Conservation (phyloP, 2,888 invertebrate species). For the Calliphora vomitoria region DNA sequence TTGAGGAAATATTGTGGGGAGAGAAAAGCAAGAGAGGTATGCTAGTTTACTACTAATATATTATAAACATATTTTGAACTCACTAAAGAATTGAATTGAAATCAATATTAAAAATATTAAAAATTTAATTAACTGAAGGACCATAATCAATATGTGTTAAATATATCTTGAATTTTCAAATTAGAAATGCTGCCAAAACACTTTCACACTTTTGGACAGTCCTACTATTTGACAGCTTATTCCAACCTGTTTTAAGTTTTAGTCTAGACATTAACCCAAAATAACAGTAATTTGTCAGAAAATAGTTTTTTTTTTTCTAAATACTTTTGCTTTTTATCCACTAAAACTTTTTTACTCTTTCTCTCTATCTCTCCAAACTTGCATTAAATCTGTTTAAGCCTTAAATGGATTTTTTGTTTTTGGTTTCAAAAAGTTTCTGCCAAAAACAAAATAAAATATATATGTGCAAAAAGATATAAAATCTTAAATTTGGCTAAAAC, state of each 20-base stretch:
- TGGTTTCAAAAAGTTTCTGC: constrained; percentile 31
- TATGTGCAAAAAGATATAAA: constrained; percentile 34
- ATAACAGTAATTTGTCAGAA: neutral
- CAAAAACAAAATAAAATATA: constrained; percentile 34
- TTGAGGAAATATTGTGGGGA: neutral
- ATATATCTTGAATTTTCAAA: no score
- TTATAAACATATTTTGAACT: no score
- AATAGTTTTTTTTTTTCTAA: constrained; percentile 9
- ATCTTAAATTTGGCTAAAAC: constrained; percentile 69
- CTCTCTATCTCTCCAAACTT: constrained; percentile 9
- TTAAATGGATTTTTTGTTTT: constrained; percentile 42
- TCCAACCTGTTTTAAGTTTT: neutral
- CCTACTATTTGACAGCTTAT: neutral
- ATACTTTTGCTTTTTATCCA: neutral
- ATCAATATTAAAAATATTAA: no score
- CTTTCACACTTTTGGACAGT: neutral
- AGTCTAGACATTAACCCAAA: constrained; percentile 52
- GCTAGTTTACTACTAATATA: no score
- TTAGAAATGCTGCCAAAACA: no score
- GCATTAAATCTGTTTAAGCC: constrained; percentile 52
- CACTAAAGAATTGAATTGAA: no score
- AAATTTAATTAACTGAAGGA: no score
- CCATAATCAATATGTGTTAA: no score
- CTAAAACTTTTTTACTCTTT: constrained; percentile 2
- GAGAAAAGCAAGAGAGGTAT: no score